A percentile compares a stretch with the other conserved stretches of the same genome.
Evolutionary conservation across 2,888 invertebrate species (phyloP).

Genomic region (Protodeltote pygarga): DNA sequence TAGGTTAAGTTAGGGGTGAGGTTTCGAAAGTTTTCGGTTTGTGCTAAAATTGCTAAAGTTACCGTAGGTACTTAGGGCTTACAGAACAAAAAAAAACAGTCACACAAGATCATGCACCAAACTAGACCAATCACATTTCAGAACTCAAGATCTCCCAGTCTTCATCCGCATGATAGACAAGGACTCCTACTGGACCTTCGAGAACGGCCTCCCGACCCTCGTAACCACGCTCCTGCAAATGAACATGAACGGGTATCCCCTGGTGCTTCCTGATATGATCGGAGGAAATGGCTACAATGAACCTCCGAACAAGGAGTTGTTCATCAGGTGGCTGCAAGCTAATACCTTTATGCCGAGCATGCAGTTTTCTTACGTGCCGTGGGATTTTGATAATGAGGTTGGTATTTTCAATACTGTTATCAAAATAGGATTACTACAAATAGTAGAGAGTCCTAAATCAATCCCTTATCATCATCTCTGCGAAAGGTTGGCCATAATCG

Average conservation of each 20-base stretch:
- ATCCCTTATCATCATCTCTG: neutral
- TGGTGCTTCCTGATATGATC: constrained; percentile 93
- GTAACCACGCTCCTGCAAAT: constrained; percentile 90
- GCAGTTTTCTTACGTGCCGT: constrained; percentile 93
- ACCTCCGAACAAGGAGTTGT: constrained; percentile 87
- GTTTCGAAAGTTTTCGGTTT: too few relatives aligned
- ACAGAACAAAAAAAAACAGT: neutral
- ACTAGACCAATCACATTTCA: too few relatives aligned
- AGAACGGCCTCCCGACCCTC: constrained; percentile 91
- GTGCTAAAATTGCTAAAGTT: too few relatives aligned
- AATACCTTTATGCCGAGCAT: constrained; percentile 92
- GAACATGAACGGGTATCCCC: constrained; percentile 89
- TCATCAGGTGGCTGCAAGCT: constrained; percentile 92
- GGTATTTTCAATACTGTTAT: neutral
- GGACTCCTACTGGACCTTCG: constrained; percentile 89
- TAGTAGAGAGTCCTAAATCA: too few relatives aligned
- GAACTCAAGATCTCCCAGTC: constrained; percentile 89
- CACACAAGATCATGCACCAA: neutral
- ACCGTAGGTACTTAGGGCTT: too few relatives aligned
- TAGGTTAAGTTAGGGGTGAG: too few relatives aligned
- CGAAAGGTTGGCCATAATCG: too few relatives aligned
- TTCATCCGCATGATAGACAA: constrained; percentile 93
- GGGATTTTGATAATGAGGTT: constrained; percentile 89
- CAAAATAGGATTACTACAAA: neutral
- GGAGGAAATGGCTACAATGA: constrained; percentile 88